Evolutionary conservation across 2,888 invertebrate species (phyloP).

Genomic region (Apamea monoglypha): DNA sequence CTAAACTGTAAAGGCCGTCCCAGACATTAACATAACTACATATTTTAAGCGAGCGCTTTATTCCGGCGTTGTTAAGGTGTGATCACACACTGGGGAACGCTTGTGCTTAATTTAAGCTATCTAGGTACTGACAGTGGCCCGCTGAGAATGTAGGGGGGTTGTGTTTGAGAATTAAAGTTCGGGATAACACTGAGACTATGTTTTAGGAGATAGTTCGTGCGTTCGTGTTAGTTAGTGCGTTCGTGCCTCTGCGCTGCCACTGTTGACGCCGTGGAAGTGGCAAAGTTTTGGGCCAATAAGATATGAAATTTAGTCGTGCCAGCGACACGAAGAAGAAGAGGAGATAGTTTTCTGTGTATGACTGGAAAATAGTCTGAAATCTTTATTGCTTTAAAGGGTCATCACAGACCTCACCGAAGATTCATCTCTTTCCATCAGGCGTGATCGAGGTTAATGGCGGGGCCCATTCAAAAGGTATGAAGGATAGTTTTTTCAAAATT

Average conservation of each 20-base stretch:
- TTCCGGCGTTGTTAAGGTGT: conserved; percentile 67
- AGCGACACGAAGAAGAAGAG: no score
- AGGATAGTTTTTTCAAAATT: no score
- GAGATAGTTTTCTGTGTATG: background rate
- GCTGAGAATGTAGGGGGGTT: conserved; percentile 53
- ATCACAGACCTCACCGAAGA: no score
- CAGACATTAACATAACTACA: conserved; percentile 66
- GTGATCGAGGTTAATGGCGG: no score
- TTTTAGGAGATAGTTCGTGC: conserved; percentile 9
- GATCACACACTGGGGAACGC: conserved; percentile 71
- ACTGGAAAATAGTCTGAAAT: background rate
- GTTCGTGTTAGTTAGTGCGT: no score
- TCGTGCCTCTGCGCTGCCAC: no score
- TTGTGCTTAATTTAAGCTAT: conserved; percentile 80
- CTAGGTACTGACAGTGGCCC: conserved; percentile 70
- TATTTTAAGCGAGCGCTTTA: conserved; percentile 69
- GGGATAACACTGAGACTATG: conserved; percentile 28
- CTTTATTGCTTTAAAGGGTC: no score
- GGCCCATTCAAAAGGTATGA: no score
- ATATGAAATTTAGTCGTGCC: no score
- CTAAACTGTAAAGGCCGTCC: conserved; percentile 58
- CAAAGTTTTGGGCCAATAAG: no score
- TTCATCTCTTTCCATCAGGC: no score
- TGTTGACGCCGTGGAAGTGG: no score
- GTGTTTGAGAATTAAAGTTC: conserved; percentile 39